Percentiles rank a stretch among this genome's conserved stretches.
phyloP scores from a whole-genome alignment of 2,113 vertebrate species.

The Meleagris gallopavo region DNA sequence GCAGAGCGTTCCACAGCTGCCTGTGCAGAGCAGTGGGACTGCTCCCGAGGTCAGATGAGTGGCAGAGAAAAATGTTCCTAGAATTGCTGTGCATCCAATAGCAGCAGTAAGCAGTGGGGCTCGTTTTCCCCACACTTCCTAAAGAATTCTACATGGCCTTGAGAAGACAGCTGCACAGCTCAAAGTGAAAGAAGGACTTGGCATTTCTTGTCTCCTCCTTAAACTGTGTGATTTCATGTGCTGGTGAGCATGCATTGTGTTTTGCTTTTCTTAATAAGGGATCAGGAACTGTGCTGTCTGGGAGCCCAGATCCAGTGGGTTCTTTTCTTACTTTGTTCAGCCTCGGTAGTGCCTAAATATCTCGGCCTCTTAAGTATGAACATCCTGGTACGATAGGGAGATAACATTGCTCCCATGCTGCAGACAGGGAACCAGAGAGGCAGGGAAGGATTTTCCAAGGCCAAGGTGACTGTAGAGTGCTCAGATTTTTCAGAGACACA shows the following conservation, averaged over 20 bases:
- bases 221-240: background rate
- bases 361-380: background rate
- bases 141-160: background rate
- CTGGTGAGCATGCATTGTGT: accelerated
- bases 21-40: conserved; percentile 66
- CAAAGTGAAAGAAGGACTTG: background rate
- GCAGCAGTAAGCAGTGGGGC: conserved; percentile 72
- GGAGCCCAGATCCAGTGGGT: background rate
- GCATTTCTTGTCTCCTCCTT: background rate
- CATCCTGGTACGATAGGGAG: background rate
- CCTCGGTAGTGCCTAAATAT: background rate
- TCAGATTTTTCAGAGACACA: background rate
- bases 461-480: background rate
- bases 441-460: background rate
- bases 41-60: conserved; percentile 74
- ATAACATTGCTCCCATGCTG: background rate
- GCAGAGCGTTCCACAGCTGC: conserved; percentile 46
- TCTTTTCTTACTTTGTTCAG: background rate
- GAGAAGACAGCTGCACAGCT: background rate
- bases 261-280: background rate
- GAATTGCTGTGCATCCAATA: conserved; percentile 69
- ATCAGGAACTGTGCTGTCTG: background rate
- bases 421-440: background rate
- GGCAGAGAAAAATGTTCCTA: conserved; percentile 83
- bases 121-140: background rate